Evolutionary conservation across 2,888 invertebrate genomes (phyloP), one percentile per base, ranked within the genome.

Genomic region (Acleris holmiana): DNA sequence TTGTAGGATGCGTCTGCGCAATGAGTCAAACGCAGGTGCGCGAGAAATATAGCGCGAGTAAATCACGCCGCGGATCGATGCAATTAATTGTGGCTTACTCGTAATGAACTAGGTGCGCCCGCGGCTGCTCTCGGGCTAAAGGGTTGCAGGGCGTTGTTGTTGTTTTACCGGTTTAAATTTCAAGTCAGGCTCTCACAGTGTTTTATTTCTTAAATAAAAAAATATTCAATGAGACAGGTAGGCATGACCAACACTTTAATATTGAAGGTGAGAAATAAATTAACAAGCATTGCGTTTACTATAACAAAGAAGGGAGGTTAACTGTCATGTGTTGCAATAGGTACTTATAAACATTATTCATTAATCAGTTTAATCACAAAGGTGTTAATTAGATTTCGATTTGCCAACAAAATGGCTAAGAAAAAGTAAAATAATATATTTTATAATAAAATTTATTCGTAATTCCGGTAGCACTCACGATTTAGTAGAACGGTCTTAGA

Each of bases 21-120:
- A 76, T 89, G 88, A 86, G 80, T 89, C 89, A 89, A 83, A 80
- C 79, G 88, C 91, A 91, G 85, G 88, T 90, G 90, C 84, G 76
- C 77, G 73, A 76, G 81, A 78, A 73, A 78, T 78, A 79, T 76
- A 76, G 74, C 73, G 73, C 76, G 76, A 85, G 86, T 89, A 90
- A 89, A 91, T 90, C 90, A 89, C 86, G 79, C 70, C 73, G 71
- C 72, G 68, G 67, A 71, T 74, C 76, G 71, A 73, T 74, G 84
- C 84, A 89, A 88, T 89, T 88, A 86, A 85, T 79, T 65, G 60
- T 60, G 65, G 44, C 54, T 57, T 57, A 19, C 56, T 29, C 35
- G 65, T 65, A 65, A 65, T 65, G 59, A 65, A 65, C 65, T 65
- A 65, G 55, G 15, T 50, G 49, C 49, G 59, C 65, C 65, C 50